Evolutionary conservation across 2,888 invertebrate genomes (phyloP), one percentile per base, ranked within the genome.

Genomic region (Orthosia incerta): DNA sequence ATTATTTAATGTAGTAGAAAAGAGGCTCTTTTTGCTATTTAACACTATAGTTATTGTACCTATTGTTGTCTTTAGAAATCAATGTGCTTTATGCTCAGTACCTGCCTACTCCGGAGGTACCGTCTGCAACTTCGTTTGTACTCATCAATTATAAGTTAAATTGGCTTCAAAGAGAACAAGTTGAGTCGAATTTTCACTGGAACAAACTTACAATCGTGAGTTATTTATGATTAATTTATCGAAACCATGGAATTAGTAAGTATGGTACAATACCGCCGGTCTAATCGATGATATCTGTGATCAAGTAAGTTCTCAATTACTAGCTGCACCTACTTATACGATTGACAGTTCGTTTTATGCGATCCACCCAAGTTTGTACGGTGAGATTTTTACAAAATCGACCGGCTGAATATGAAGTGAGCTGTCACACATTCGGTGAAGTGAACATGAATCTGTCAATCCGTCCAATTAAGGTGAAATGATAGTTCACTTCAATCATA

Each of bases 1-100:
- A 39, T 84, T 82, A 80, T 84, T 80, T 46, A 68, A 68, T 48
- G 26, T 60, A 63, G 5, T 26, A 45, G 20, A 45, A 16, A 23
- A 23, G 23, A n/a, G n/a, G 3, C 20, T 60, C 60, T 20, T 20
- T 57, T 59, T 23, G n/a, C 39, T n/a, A 39, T 39, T 55, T 55
- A 23, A 55, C 15, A 55, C 2, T 4, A 55, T 16, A 48, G 0
- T 48, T 53, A 0, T 1, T 20, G 11, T 55, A 53, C 2, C 4
- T 51, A 18, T 13, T 18, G 3, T 13, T 26, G 23, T 53, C 31
- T 48, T 72, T 15, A 2, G 18, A 45, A 48, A 26, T 45, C 13
- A 3, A 60, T 3, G 18, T 46, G 15, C 48, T 70, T 23, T 20
- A 12, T 60, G n/a, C 12, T n/a, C 9, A 23, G 20, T 73, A 60